A percentile compares a stretch with the other conserved stretches of the same genome.
phyloP scores from a whole-genome alignment of 2,113 vertebrate species.

The Zosterops borbonicus region DNA sequence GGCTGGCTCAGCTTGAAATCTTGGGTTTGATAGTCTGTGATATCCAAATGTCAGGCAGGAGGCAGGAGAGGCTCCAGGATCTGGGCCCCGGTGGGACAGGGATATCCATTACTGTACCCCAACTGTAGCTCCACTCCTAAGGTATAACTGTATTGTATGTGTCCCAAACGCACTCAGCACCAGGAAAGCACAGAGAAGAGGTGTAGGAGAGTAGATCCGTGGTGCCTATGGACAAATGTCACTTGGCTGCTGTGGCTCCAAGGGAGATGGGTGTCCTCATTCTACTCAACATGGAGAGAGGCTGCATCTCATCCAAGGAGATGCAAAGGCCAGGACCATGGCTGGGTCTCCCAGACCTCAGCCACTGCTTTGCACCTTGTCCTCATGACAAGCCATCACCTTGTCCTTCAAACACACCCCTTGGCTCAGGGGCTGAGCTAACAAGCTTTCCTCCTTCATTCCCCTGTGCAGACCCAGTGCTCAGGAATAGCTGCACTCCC shows the following conservation, averaged over 20 bases:
- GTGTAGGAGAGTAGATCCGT: background rate
- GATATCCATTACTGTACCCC: background rate
- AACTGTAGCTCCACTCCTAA: background rate
- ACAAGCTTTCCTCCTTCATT: background rate
- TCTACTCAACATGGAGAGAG: background rate
- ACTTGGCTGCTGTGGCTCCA: background rate
- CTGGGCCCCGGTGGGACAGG: background rate
- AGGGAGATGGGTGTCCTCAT: background rate
- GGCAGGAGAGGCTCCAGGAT: background rate
- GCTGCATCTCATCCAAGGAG: background rate
- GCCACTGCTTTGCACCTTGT: background rate
- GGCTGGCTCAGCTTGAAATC: background rate
- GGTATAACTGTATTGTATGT: background rate
- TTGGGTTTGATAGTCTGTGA: background rate
- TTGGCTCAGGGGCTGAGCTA: background rate
- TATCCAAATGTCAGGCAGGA: background rate
- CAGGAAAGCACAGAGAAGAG: background rate
- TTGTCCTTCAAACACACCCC: background rate
- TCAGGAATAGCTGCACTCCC: background rate
- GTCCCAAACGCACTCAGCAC: background rate
- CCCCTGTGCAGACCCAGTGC: background rate
- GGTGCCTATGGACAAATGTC: background rate
- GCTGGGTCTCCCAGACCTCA: background rate
- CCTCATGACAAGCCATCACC: fast-evolving
- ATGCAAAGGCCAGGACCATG: background rate